Base-by-base conservation (phyloP, 2,888 invertebrate species). In the Apoderus coryli region DNA sequence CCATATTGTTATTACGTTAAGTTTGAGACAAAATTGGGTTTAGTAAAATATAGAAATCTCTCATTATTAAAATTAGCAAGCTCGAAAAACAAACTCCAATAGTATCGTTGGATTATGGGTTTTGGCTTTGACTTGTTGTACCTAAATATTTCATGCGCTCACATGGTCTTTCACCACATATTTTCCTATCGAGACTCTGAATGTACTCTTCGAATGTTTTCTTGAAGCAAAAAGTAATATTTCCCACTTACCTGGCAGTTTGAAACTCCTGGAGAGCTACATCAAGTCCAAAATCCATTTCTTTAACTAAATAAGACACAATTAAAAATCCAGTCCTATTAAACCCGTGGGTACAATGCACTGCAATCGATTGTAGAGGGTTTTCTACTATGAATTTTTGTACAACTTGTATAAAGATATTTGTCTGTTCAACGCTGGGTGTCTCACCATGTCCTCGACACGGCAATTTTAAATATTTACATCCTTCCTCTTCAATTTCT, bases 261-360 rank as follows among this genome's bases (percentile, higher is more conserved):
- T 78, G 69, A 60, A 93, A 95, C 48, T 72, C 72, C 22, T 63
- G 64, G 4, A 93, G 53, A 0, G 89, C 92, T 3, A 81, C 79
- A 41, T 85, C 88, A 1, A 93, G 69, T 47, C 80, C 77, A 59
- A 76, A 85, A 44, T 82, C 82, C 48, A 78, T 63, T 37, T 73
- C 72, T 50, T 86, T 80, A 3, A 93, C 82, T 57, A 98, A 69
- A 57, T 84, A 99, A 0, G 90, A 79, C 14, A 79, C 74, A 29
- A 99, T 80, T 4, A 98, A 64, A 52, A 96, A 99, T 0, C 98
- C 98, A 4, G 95, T 95, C 44, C 98, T 67, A 56, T 99, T 99
- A 57, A 96, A 98, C 1, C 98, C 98, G 58, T 99, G 98, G 0
- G 98, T 95, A 51, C 93, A 95, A 54, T 93, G 93, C 4, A 95